Evolutionary conservation across 2,113 vertebrate species (phyloP).

Genomic region (Epinephelus fuscoguttatus): DNA sequence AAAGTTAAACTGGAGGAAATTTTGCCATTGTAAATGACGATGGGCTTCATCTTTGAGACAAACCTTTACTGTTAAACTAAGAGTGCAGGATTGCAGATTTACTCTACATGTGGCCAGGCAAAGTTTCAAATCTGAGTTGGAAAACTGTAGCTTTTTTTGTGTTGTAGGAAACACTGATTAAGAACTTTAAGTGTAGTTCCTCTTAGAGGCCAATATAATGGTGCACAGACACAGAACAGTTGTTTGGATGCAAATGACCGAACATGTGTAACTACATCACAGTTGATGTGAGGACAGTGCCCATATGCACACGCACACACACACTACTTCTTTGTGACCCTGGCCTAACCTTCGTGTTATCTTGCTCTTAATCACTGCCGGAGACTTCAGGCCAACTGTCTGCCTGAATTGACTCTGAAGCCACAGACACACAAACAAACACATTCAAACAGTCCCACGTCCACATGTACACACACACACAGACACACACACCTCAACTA

Average conservation of each 20-base stretch:
- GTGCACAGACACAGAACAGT: background rate
- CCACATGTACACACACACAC: background rate
- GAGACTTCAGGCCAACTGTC: slow-evolving; percentile 33
- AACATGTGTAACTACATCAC: slow-evolving; percentile 2
- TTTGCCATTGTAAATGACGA: background rate
- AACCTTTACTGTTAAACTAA: background rate
- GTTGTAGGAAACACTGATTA: slow-evolving; percentile 14
- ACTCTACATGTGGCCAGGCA: background rate
- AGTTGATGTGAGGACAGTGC: background rate
- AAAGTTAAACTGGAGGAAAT: no score
- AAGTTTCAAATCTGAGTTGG: background rate
- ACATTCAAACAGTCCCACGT: slow-evolving; percentile 23
- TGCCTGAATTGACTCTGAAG: slow-evolving; percentile 27
- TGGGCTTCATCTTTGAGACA: background rate
- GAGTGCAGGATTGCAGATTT: background rate
- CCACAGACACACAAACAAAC: slow-evolving; percentile 38
- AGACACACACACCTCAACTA: slow-evolving; percentile 22
- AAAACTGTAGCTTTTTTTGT: slow-evolving; percentile 9
- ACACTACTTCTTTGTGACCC: slow-evolving; percentile 29
- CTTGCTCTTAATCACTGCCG: slow-evolving; percentile 29
- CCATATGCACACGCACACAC: background rate
- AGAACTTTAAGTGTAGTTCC: background rate
- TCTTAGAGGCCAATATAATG: slow-evolving; percentile 1
- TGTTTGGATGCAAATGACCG: background rate
- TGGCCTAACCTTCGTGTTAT: slow-evolving; percentile 41